Base-by-base conservation (phyloP, 1,140 invertebrate species). In the Pseudobourletiella spinata region DNA sequence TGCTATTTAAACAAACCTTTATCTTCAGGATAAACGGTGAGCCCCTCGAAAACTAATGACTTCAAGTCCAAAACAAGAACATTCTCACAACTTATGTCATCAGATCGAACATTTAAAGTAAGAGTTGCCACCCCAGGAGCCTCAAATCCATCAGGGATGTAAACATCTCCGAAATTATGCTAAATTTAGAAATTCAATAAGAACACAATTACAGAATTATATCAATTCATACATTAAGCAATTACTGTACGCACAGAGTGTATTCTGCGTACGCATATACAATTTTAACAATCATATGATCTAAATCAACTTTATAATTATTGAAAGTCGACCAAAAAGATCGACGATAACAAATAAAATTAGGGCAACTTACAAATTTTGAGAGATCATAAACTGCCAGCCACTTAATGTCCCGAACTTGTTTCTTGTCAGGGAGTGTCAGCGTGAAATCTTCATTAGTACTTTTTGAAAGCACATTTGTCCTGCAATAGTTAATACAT, bases 131-230 rank as follows among this genome's bases (percentile, higher is more conserved):
- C 86, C 16, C 81, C 76, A 0, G 91, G 91, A n/a, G 91, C 85
- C 71, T 91, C 87, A 73, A 95, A 93, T 57, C 89, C 89, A 69
- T 95, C 90, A 0, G 89, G 89, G 66, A 95, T 86, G 70, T 87
- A 90, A 28, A 95, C 84, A 76, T 95, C 91, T 0, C 87, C 91
- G 75, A 91, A 94, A 22, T 89, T 84, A 73, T 88, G 90, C 82
- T 84, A 68, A 39, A 70, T 70, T 72, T 71, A 82, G 82, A 77
- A 91, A 86, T 71, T 81, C 85, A 39, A 81, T 81, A 8, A 95
- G 77, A 77, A 95, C 91, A 73, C 91, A 95, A 24, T n/a, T n/a
- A n/a, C n/a, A n/a, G n/a, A n/a, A n/a, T n/a, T n/a, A n/a, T n/a
- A n/a, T n/a, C n/a, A n/a, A n/a, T n/a, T n/a, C n/a, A n/a, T n/a